phyloP scores from a whole-genome alignment of 2,113 vertebrate genomes.

The Gadus macrocephalus region DNA sequence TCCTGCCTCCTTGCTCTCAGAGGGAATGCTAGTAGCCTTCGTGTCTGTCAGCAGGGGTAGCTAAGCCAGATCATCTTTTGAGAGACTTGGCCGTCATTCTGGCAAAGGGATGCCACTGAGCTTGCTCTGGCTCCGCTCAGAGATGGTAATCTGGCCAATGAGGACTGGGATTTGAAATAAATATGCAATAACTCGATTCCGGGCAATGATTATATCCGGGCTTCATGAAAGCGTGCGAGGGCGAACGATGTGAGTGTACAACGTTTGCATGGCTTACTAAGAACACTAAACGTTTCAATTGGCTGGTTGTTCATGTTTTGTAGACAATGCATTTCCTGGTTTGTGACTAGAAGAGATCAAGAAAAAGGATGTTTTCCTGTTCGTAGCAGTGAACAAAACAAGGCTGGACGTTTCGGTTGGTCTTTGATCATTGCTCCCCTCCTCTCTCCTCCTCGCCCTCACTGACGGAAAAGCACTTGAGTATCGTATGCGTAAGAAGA shows the following conservation, averaged over 20 bases:
- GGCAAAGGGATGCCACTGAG: slow-evolving; percentile 49
- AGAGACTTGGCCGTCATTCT: slow-evolving; percentile 52
- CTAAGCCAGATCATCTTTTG: slow-evolving; percentile 41
- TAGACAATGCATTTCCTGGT: too few relatives aligned
- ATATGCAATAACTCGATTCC: background rate
- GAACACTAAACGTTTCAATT: too few relatives aligned
- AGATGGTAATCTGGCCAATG: background rate
- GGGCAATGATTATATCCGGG: background rate
- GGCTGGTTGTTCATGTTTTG: too few relatives aligned
- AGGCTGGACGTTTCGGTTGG: background rate
- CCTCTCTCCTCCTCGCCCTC: slow-evolving; percentile 3
- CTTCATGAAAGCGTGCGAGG: too few relatives aligned
- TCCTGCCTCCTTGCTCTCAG: background rate
- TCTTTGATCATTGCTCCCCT: too few relatives aligned
- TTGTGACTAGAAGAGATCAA: too few relatives aligned
- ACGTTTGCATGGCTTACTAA: too few relatives aligned
- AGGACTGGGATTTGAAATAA: background rate
- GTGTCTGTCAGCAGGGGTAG: slow-evolving; percentile 41
- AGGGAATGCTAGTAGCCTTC: slow-evolving; percentile 23
- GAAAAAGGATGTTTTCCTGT: too few relatives aligned
- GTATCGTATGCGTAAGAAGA: slow-evolving; percentile 49
- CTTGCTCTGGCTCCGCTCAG: slow-evolving; percentile 16
- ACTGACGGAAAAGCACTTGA: slow-evolving; percentile 28
- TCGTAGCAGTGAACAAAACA: background rate
- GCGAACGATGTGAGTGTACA: too few relatives aligned